Conservation (phyloP, 1,140 invertebrate genomes). For the Orius laevigatus region DNA sequence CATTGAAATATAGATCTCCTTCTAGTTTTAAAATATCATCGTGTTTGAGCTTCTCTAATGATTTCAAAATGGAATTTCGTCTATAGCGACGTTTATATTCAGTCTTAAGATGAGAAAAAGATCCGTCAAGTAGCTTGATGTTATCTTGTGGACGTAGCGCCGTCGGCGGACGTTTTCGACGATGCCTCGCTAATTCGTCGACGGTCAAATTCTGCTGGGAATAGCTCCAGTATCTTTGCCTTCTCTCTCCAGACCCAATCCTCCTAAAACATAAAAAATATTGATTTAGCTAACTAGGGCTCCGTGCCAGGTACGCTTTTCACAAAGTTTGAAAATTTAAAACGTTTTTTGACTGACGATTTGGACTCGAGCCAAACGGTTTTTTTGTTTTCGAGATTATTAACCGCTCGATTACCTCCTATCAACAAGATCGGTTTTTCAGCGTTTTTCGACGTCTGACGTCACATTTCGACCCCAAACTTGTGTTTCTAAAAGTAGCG, state of each 20-base stretch:
- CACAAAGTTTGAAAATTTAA: background rate
- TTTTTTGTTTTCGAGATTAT: too few species aligned
- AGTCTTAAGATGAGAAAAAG: constrained; percentile 16
- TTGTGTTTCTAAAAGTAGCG: too few species aligned
- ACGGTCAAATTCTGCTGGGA: constrained; percentile 14
- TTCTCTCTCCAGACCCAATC: background rate
- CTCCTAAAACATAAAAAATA: constrained; percentile 3
- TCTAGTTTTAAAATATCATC: constrained; percentile 15
- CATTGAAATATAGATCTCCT: constrained; percentile 13
- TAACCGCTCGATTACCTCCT: too few species aligned
- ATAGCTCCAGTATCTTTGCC: constrained; percentile 9
- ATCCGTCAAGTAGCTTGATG: constrained; percentile 11
- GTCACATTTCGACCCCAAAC: too few species aligned
- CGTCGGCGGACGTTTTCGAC: constrained; percentile 9
- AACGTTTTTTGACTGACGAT: too few species aligned
- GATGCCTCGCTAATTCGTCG: constrained; percentile 15
- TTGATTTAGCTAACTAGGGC: background rate
- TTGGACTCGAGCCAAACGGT: too few species aligned
- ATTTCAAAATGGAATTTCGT: constrained; percentile 8
- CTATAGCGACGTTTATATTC: constrained; percentile 17
- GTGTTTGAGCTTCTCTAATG: constrained; percentile 3
- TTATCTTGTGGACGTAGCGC: constrained; percentile 11
- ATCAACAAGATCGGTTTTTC: too few species aligned
- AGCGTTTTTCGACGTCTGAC: too few species aligned
- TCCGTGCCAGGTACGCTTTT: too few species aligned